Base-by-base conservation (phyloP, 2,797 vertebrate genomes). In the Cyclura pinguis region DNA sequence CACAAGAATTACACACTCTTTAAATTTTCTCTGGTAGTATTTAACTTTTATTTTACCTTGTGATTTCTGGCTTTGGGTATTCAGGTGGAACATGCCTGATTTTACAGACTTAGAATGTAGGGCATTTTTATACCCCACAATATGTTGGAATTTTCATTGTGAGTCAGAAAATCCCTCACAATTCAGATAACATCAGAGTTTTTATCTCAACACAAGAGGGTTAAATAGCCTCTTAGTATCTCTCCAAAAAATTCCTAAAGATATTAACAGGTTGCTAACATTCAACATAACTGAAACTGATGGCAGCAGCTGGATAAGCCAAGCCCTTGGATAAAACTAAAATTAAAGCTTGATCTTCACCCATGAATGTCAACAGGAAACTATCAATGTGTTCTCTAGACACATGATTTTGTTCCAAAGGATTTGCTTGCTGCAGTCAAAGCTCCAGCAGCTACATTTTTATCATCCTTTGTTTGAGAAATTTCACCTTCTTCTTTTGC, bases 211-310 rank as follows among this genome's bases (percentile, higher is more conserved):
- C 42, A 50, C 42, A 50, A 78, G 77, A 78, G 9, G 42, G 42
- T 86, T 90, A 89, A 93, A 85, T 55, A 91, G 80, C 14, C 2
- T 93, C 59, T 85, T 13, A 62, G 35, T 92, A 88, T 52, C 2
- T 0, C 86, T 84, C 50, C 59, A 7, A 74, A 87, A 87, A 67
- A 87, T 13, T 32, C 64, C 93, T 93, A 67, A 80, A 86, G 89
- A 38, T 89, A 57, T n/a, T 77, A 32, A 22, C 0, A 86, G 69
- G 80, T 88, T 92, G 77, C 76, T 88, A 55, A 80, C 0, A 82
- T 90, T 89, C 73, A 67, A 1, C 74, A 78, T 59, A 69, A 67
- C 64, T 84, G 59, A 81, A 57, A 29, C 0, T 35, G 42, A 77
- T 91, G 24, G 78, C n/a, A 84, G 80, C 27, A 93, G 91, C 90